Evolutionary conservation across 2,113 vertebrate genomes (phyloP), one percentile per base, ranked within the genome.

Genomic region (Chroicocephalus ridibundus): DNA sequence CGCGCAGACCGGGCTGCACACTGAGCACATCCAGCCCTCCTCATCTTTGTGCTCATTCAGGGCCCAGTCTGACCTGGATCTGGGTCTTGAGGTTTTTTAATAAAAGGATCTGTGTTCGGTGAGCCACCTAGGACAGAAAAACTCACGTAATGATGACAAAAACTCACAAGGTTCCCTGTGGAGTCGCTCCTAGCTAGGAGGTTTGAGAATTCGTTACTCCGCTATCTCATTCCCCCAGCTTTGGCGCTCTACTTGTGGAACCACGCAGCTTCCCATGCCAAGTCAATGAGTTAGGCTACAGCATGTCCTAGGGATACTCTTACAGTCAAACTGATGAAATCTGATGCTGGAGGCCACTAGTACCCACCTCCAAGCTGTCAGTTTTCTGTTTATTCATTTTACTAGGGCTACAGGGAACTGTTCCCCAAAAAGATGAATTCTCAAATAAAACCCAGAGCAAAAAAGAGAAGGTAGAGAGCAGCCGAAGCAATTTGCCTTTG

Each of bases 41-140:
- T 2, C 7, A 16, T 6, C 57, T 36, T 34, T 51, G 47, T 13
- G 70, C 61, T 49, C 69, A 64, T 27, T 40, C 10, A 1, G 34
- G 38, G 64, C n/a, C 15, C 72, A 65, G 44, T 7, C 62, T 13
- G 13, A 85, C 55, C 74, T 24, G 26, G 11, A 21, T 25, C 74
- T 27, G 66, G 32, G 26, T 65, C 47, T 82, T 36, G 52, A 88
- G 14, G n/a, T 3, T 36, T 40, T 57, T 47, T 4, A 49, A 13
- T 11, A 19, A 29, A 61, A 83, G 34, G 58, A 69, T 5, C 19
- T 0, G 0, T 7, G 46, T 38, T 71, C 42, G 52, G 21, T 1
- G 3, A 78, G 66, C 47, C 31, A 69, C 25, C 34, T 14, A 5
- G 3, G 80, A 24, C 32, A 86, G n/a, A 31, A 84, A 64, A 76